phyloP scores from a whole-genome alignment of 2,888 invertebrate genomes.

The Caenorhabditis auriculariae region DNA sequence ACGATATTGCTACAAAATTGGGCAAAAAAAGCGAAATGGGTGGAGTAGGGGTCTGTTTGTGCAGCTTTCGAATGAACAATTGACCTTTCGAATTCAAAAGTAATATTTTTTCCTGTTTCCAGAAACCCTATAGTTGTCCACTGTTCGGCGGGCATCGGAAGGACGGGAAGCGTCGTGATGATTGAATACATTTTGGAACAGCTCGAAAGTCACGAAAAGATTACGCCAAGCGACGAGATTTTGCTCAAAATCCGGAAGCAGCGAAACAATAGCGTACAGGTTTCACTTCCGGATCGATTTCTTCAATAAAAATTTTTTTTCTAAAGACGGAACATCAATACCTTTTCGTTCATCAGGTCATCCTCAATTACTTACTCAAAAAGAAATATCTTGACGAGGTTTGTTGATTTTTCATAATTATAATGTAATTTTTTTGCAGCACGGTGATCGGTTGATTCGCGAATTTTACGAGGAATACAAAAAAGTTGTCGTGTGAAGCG shows the following conservation, averaged over 20 bases:
- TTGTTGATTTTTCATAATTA: too few relatives aligned
- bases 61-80: too few relatives aligned
- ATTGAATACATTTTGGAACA: slow-evolving; percentile 38
- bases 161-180: slow-evolving; percentile 39
- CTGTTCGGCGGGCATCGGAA: slow-evolving; percentile 43
- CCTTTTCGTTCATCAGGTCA: slow-evolving; percentile 35
- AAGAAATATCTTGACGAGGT: slow-evolving; percentile 10
- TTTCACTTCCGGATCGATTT: background rate
- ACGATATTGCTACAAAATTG: too few relatives aligned
- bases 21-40: too few relatives aligned
- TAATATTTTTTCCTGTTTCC: too few relatives aligned
- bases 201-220: slow-evolving; percentile 16
- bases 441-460: too few relatives aligned
- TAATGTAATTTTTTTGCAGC: too few relatives aligned
- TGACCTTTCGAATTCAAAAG: too few relatives aligned
- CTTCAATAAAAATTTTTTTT: background rate
- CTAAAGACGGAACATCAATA: slow-evolving; percentile 43
- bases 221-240: slow-evolving; percentile 27
- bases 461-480: too few relatives aligned
- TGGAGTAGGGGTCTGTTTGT: too few relatives aligned
- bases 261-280: slow-evolving; percentile 34
- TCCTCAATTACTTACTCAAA: slow-evolving; percentile 29
- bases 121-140: slow-evolving; percentile 35
- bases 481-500: too few relatives aligned
- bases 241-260: slow-evolving; percentile 33